Base-by-base conservation (phyloP, 2,888 invertebrate genomes). In the Pristionchus maxplancki region DNA sequence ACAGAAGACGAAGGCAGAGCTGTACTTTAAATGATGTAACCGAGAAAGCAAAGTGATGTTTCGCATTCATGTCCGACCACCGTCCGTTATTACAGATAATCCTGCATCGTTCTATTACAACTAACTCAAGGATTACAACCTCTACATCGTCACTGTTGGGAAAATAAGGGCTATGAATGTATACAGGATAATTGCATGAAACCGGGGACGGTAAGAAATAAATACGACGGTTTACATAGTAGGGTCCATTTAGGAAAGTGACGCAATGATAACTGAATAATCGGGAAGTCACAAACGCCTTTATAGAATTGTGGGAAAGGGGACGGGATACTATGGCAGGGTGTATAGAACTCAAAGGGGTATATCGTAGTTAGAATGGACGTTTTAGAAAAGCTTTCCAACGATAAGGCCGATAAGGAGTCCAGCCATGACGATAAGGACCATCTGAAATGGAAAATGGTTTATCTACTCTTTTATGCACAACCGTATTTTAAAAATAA, bases 331-430 rank as follows among this genome's bases (percentile, higher is more conserved):
- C 81, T 81, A 81, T 81, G 81, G 81, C 81, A 81, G 81, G 81
- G 28, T 50, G 81, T 50, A 81, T 81, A 50, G 50, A 74, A 74
- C 71, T 74, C 28, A 9, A 50, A 31, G 17, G 81, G 37, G 50
- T 50, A 81, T 81, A 28, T 50, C 81, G 9, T 20, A 40, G n/a
- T 78, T 28, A 50, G 31, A 31, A 44, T 44, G 17, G 48, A 48
- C 44, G 50, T 28, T 81, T 89, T 89, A 93, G 88, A 93, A 90
- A 74, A 93, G 88, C 89, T 93, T 93, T 48, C 94, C 94, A 67
- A 94, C 78, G 88, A 94, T 94, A 71, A 94, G 89, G 58, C 94
- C 94, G 82, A 94, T 89, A 81, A 94, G 91, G 20, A 94, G 90
- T n/a, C 92, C 92, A 28, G 93, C 93, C 62, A 94, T 82, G 17